Base-by-base conservation (phyloP, 2,113 vertebrate species). In the Microcebus lehilahytsara region DNA sequence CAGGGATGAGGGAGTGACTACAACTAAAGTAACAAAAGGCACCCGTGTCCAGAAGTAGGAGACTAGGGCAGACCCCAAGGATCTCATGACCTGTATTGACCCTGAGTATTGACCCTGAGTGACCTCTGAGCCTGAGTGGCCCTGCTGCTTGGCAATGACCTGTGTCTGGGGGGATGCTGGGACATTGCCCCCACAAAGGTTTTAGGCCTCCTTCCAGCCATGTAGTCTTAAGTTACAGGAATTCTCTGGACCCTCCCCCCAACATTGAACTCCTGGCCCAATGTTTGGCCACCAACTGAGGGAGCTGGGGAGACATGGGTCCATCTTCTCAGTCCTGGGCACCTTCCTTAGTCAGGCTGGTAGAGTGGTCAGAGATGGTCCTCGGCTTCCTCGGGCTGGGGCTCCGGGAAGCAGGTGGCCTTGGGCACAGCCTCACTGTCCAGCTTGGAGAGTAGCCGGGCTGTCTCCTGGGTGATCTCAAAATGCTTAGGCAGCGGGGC, bases 391-490 rank as follows among this genome's bases (percentile, higher is more conserved):
- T 30, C 85, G 40, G 10, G 71, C 13, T 81, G 97, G 27, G 96
- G 66, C 40, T 81, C 97, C 0, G 13, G 62, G 66, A 34, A 14
- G 27, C 95, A 89, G 95, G 95, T 32, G 86, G 79, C 89, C 88
- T 37, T 97, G 23, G 64, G 78, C 75, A 90, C 81, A 64, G 95
- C 60, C 51, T 71, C 6, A 0, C 40, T 53, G 75, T 96, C 93
- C 23, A 98, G 66, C 85, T 98, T 98, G 0, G 98, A 98, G 60
- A 98, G 75, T 0, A 98, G 98, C 56, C 91, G 74, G 86, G 98
- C 98, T 0, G 98, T 99, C 64, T 99, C 98, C 74, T 97, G 97
- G 0, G 98, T 98, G 84, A 98, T 97, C 95, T 99, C 98, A 27
- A 98, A 97, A 27, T 92, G 97, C 69, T 95, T 98, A 94, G 98